These are phyloP conservation scores for Lerista edwardsae DNA, from an alignment of 2,797 vertebrate species.

Conservation along the genomic window DNA sequence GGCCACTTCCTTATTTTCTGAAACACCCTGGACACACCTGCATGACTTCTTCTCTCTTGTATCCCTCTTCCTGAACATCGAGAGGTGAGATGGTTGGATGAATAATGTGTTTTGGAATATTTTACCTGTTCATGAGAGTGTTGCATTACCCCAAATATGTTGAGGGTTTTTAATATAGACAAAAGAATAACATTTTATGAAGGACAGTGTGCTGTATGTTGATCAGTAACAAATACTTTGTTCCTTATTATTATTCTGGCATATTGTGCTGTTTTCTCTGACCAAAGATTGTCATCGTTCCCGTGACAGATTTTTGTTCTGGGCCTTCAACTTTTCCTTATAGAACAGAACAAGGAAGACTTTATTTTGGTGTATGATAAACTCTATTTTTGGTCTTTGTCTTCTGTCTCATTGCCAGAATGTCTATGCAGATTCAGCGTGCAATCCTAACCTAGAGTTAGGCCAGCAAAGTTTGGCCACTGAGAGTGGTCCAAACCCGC, in stretches of 20 bases:
- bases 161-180: neutral
- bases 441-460: too few relatives aligned
- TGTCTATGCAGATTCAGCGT: neutral
- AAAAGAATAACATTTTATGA: neutral
- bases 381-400: neutral
- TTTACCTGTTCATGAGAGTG: neutral
- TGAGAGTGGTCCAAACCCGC: too few relatives aligned
- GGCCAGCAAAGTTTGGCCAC: too few relatives aligned
- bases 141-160: neutral
- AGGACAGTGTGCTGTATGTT: neutral
- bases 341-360: neutral
- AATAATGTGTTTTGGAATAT: neutral
- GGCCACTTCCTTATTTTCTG: neutral
- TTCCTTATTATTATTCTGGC: neutral
- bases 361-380: neutral
- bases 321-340: neutral
- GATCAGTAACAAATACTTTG: neutral
- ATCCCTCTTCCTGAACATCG: neutral
- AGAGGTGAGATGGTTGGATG: neutral
- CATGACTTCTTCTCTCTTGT: neutral
- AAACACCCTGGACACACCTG: neutral
- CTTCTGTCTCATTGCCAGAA: neutral
- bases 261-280: neutral
- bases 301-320: neutral
- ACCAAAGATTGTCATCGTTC: too few relatives aligned